Evolutionary conservation across 2,113 vertebrate genomes (phyloP).

Genomic region (Campylorhamphus procurvoides): DNA sequence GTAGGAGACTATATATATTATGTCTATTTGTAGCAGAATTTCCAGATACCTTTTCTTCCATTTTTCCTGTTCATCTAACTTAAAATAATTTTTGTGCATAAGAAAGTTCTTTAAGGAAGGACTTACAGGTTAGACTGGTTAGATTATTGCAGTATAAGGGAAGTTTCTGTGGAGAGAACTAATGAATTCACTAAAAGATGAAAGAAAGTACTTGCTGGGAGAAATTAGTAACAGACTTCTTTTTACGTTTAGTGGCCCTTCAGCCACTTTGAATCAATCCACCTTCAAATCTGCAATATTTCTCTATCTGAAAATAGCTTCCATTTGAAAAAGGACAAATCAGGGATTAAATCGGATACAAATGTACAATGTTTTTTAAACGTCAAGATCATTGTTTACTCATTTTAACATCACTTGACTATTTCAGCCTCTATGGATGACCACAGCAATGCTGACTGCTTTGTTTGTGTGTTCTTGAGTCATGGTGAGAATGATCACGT

Average conservation of each 20-base stretch:
- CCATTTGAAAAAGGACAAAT: background rate
- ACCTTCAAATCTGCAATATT: background rate
- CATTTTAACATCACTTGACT: background rate
- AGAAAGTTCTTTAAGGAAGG: background rate
- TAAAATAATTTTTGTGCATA: background rate
- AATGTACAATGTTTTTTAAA: background rate
- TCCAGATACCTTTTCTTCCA: background rate
- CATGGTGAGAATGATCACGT: conserved; percentile 88
- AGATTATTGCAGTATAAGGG: background rate
- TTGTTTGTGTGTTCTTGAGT: conserved; percentile 90
- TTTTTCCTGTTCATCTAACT: background rate
- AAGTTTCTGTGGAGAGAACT: background rate
- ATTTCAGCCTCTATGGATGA: conserved; percentile 77
- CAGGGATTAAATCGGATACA: background rate
- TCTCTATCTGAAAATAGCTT: background rate
- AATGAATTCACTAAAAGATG: background rate
- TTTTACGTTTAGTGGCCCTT: background rate
- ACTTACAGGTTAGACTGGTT: background rate
- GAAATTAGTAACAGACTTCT: background rate
- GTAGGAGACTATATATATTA: conserved; percentile 65
- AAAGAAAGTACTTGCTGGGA: background rate
- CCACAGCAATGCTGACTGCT: conserved; percentile 88
- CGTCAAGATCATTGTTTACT: background rate
- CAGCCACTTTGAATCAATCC: background rate
- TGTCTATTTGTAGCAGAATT: background rate